These are phyloP conservation scores for Ceratina japonica DNA, from an alignment of 1,140 invertebrate species.

Conservation along the genomic window DNA sequence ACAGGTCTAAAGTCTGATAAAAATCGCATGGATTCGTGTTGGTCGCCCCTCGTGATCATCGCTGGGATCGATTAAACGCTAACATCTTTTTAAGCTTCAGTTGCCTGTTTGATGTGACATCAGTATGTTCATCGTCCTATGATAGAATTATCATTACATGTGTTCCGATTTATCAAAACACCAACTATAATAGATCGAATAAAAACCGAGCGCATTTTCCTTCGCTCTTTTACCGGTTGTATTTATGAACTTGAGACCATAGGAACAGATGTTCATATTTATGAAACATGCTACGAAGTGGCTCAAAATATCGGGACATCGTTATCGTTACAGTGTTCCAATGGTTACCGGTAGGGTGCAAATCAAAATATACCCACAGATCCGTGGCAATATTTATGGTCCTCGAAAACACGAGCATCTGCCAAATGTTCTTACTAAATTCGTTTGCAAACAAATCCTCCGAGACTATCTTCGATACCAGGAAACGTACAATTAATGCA, in stretches of 20 bases:
- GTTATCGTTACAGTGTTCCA: constrained; percentile 29
- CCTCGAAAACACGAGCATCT: constrained; percentile 19
- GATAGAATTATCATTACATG: background rate
- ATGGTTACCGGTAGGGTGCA: background rate
- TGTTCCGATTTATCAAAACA: background rate
- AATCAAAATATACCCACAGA: constrained; percentile 22
- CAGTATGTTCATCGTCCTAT: background rate
- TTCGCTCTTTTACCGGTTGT: constrained; percentile 18
- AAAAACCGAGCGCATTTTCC: constrained; percentile 7
- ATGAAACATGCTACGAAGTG: constrained; percentile 23
- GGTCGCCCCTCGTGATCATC: constrained; percentile 11
- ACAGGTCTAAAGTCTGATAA: constrained; percentile 9
- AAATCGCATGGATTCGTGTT: constrained; percentile 21
- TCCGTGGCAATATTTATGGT: constrained; percentile 1
- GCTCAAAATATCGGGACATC: constrained; percentile 28
- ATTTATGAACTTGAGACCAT: constrained; percentile 27
- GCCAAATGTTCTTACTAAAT: constrained; percentile 5
- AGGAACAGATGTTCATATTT: constrained; percentile 32
- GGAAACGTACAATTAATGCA: no score
- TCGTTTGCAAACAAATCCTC: background rate
- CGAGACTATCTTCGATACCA: background rate
- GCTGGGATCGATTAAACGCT: background rate
- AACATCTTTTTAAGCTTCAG: background rate
- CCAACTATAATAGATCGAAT: background rate
- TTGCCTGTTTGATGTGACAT: no score